Evolutionary conservation across 2,888 invertebrate species (phyloP).

Genomic region (Ochropacha duplaris): DNA sequence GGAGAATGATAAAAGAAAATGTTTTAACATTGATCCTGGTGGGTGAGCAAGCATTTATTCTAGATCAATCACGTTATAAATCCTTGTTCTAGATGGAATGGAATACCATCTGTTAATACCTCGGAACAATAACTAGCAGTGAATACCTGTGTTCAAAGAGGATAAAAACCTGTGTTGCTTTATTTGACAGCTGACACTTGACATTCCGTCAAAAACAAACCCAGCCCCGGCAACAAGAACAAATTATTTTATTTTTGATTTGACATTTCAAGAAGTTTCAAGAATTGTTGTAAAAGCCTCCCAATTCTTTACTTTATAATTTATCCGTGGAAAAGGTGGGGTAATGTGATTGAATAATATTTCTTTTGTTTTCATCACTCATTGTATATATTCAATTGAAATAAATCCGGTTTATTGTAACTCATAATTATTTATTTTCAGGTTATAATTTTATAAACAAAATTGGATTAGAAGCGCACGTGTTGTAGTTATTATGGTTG

Average conservation of each 20-base stretch:
- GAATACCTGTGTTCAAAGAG: too few relatives aligned
- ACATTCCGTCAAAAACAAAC: constrained; percentile 3
- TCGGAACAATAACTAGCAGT: too few relatives aligned
- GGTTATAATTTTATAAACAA: constrained; percentile 42
- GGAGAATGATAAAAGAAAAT: too few relatives aligned
- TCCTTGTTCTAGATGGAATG: too few relatives aligned
- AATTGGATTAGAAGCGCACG: constrained; percentile 31
- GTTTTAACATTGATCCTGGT: too few relatives aligned
- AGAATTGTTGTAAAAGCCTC: not conserved
- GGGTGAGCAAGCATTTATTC: too few relatives aligned
- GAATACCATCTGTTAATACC: too few relatives aligned
- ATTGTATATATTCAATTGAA: not conserved
- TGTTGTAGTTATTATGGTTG: constrained; percentile 87
- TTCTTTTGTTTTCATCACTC: not conserved
- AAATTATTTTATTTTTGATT: constrained; percentile 16
- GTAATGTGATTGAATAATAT: not conserved
- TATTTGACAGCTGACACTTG: not conserved
- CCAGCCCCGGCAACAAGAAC: too few relatives aligned
- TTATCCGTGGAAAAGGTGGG: not conserved
- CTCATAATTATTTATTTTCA: constrained; percentile 22
- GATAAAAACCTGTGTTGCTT: too few relatives aligned
- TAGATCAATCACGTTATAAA: too few relatives aligned
- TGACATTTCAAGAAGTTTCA: constrained; percentile 16
- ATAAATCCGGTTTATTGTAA: not conserved
- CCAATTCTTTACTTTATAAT: not conserved